These are phyloP conservation scores for Ascidia mentula DNA, from an alignment of 23 tunicate species.

Conservation along the genomic window DNA sequence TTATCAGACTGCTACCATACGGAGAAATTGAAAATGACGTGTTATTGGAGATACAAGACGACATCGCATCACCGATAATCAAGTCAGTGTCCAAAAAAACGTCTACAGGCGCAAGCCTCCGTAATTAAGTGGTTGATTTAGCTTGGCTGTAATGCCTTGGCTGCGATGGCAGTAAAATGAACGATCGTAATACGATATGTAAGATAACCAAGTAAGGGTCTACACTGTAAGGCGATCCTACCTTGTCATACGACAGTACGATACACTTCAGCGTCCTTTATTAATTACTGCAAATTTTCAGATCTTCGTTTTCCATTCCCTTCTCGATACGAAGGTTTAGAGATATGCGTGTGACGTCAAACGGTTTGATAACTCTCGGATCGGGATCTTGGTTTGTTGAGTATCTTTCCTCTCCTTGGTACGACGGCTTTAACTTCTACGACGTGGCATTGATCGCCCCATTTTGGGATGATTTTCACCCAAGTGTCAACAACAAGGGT, in stretches of 20 bases:
- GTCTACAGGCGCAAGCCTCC: too few species aligned
- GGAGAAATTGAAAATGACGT: background rate
- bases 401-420: conserved; percentile 13
- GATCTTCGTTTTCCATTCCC: conserved; percentile 10
- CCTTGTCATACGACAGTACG: too few species aligned
- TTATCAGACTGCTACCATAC: conserved; percentile 8
- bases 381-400: conserved; percentile 13
- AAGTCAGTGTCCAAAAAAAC: too few species aligned
- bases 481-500: conserved; percentile 13
- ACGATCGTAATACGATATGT: too few species aligned
- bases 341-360: conserved; percentile 11
- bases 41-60: conserved; percentile 1
- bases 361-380: conserved; percentile 29
- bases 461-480: conserved; percentile 41
- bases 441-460: conserved; percentile 13
- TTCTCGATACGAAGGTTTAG: conserved; percentile 1
- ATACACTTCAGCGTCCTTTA: too few species aligned
- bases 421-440: background rate
- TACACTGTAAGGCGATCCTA: too few species aligned
- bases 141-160: too few species aligned
- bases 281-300: too few species aligned
- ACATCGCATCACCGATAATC: conserved; percentile 16
- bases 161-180: too few species aligned
- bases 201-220: too few species aligned
- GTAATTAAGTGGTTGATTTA: too few species aligned